Evolutionary conservation across 2,113 vertebrate species (phyloP).

Genomic region (Panurus biarmicus): DNA sequence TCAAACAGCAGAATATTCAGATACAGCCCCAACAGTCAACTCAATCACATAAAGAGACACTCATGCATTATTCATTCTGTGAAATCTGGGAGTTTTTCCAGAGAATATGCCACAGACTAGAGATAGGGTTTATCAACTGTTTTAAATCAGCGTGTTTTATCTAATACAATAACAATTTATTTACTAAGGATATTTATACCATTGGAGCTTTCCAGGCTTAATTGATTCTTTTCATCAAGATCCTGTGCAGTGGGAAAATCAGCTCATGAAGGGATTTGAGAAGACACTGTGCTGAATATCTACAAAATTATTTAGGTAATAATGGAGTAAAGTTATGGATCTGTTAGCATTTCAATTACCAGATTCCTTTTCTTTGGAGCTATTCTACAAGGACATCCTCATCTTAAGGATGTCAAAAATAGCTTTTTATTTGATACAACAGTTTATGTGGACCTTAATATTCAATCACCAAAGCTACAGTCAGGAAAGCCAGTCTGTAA

Average conservation of each 20-base stretch:
- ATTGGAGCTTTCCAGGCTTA: conserved; percentile 35
- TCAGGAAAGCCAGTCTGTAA: neutral
- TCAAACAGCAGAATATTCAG: conserved; percentile 53
- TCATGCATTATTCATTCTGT: conserved; percentile 67
- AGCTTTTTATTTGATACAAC: neutral
- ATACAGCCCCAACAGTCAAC: conserved; percentile 22
- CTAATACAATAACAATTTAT: conserved; percentile 67
- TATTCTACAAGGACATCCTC: neutral
- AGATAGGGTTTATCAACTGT: conserved; percentile 55
- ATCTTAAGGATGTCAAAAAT: conserved; percentile 24
- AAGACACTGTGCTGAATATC: neutral
- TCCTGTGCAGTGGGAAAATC: conserved; percentile 34
- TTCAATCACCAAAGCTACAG: conserved; percentile 18
- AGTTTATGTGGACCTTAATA: conserved; percentile 14
- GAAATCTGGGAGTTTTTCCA: conserved; percentile 67
- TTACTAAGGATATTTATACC: conserved; percentile 50
- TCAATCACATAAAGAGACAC: conserved; percentile 30
- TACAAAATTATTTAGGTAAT: conserved; percentile 29
- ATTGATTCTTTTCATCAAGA: conserved; percentile 56
- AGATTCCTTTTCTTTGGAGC: neutral
- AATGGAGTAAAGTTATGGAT: conserved; percentile 6
- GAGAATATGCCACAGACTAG: conserved; percentile 42
- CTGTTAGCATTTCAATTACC: conserved; percentile 50
- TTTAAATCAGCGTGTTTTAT: conserved; percentile 63
- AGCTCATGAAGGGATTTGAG: neutral